phyloP scores from a whole-genome alignment of 1,140 invertebrate species.

The Trichonephila clavata region DNA sequence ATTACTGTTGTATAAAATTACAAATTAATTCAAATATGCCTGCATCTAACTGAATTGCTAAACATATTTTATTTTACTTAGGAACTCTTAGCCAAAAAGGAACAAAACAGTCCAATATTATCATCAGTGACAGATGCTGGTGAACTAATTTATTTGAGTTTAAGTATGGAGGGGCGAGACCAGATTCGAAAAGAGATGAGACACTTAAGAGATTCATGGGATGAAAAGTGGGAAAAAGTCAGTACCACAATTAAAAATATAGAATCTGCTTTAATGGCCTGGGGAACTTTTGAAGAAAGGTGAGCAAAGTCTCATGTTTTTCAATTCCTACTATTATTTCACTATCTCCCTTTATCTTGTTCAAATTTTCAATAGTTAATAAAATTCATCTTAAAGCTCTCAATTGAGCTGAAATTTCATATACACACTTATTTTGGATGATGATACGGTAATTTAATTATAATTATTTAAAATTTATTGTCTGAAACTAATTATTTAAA shows the following conservation, averaged over 20 bases:
- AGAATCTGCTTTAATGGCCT: conserved; percentile 91
- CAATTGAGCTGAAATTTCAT: too few species aligned
- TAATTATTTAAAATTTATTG: too few species aligned
- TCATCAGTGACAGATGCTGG: conserved; percentile 91
- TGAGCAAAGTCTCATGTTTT: not conserved
- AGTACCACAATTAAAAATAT: conserved; percentile 92
- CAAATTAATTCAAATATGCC: too few species aligned
- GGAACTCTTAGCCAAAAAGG: conserved; percentile 79
- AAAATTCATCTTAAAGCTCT: too few species aligned
- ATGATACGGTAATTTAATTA: too few species aligned
- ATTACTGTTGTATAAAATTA: too few species aligned
- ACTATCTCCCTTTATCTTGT: too few species aligned
- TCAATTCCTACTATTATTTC: too few species aligned
- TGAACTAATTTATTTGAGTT: conserved; percentile 92
- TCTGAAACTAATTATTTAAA: too few species aligned
- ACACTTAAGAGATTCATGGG: conserved; percentile 89
- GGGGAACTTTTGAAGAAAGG: conserved; percentile 92
- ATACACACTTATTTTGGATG: too few species aligned
- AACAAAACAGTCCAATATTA: conserved; percentile 88
- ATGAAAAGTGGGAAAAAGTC: conserved; percentile 90
- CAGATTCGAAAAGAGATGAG: conserved; percentile 90
- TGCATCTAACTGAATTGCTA: too few species aligned
- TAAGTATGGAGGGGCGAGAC: conserved; percentile 92
- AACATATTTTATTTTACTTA: conserved; percentile 45
- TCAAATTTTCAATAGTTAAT: too few species aligned